These are phyloP conservation scores for Drosophila mojavensis DNA, from an alignment of 1,140 invertebrate species.

Conservation along the genomic window DNA sequence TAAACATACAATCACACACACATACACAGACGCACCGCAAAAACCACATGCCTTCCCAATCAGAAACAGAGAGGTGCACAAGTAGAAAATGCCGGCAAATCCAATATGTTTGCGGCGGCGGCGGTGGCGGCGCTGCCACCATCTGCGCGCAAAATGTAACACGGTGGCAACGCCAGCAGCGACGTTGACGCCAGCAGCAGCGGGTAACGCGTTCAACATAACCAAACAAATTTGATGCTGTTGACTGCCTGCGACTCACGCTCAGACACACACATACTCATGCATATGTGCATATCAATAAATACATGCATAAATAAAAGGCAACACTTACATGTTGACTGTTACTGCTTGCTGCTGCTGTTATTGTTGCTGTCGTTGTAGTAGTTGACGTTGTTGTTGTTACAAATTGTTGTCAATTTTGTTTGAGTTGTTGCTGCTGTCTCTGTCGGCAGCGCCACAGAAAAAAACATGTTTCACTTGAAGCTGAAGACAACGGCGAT, in stretches of 20 bases:
- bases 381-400: constrained; percentile 8
- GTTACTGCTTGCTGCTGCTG: constrained; percentile 15
- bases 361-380: constrained; percentile 1
- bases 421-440: constrained; percentile 19
- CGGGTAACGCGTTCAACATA: constrained; percentile 40
- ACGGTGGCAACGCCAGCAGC: constrained; percentile 49
- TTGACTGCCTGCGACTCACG: constrained; percentile 6
- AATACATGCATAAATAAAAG: constrained; percentile 18
- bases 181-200: constrained; percentile 50
- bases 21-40: constrained; percentile 27
- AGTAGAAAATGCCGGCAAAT: constrained; percentile 51
- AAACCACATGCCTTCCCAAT: constrained; percentile 49
- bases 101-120: constrained; percentile 45
- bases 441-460: constrained; percentile 14
- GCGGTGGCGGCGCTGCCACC: constrained; percentile 32
- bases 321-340: constrained; percentile 40
- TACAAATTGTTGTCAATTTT: constrained; percentile 25
- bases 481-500: constrained; percentile 26
- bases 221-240: constrained; percentile 56
- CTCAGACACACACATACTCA: not conserved
- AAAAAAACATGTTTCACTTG: constrained; percentile 54
- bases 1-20: constrained; percentile 14
- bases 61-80: constrained; percentile 45
- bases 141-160: constrained; percentile 46
- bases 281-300: constrained; percentile 10